Percentiles rank a stretch among this genome's conserved stretches.
These are phyloP conservation scores for Malurus splendens DNA, from an alignment of 2,797 vertebrate genomes.

Conservation along the genomic window DNA sequence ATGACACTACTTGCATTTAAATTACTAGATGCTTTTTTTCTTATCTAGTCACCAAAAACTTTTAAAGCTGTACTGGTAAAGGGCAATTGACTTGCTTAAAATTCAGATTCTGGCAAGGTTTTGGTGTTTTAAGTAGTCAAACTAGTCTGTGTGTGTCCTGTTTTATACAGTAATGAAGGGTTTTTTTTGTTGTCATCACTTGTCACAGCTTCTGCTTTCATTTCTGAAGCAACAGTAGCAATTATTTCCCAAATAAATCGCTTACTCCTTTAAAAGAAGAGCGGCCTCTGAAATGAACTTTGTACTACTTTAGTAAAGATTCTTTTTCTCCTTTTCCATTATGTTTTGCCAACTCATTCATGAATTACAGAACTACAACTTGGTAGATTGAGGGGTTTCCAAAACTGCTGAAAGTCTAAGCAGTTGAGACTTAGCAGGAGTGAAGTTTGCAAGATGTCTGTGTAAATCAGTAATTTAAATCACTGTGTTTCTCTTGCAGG, in stretches of 20 bases:
- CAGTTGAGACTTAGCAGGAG: neutral
- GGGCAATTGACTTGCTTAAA: neutral
- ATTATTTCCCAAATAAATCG: neutral
- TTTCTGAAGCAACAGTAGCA: neutral
- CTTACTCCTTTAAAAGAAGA: slow-evolving; percentile 8
- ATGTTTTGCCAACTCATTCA: slow-evolving; percentile 1
- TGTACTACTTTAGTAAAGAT: slow-evolving; percentile 15
- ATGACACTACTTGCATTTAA: neutral
- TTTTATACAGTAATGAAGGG: neutral
- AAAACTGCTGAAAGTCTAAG: neutral
- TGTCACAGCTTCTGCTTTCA: slow-evolving; percentile 15
- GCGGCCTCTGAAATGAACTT: slow-evolving; percentile 5
- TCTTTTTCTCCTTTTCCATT: slow-evolving; percentile 27
- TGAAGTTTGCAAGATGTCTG: neutral
- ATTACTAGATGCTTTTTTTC: neutral
- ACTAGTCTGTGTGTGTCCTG: neutral
- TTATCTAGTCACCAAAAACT: neutral
- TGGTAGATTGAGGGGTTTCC: neutral
- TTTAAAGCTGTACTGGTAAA: neutral
- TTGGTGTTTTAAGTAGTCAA: neutral
- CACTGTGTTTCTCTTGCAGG: slow-evolving; percentile 71
- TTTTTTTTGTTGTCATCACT: neutral
- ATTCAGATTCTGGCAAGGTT: neutral
- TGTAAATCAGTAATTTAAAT: neutral
- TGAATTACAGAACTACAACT: neutral